Evolutionary conservation across 1,140 invertebrate genomes (phyloP), one percentile per base, ranked within the genome.

Genomic region (Aphelinus certus): DNA sequence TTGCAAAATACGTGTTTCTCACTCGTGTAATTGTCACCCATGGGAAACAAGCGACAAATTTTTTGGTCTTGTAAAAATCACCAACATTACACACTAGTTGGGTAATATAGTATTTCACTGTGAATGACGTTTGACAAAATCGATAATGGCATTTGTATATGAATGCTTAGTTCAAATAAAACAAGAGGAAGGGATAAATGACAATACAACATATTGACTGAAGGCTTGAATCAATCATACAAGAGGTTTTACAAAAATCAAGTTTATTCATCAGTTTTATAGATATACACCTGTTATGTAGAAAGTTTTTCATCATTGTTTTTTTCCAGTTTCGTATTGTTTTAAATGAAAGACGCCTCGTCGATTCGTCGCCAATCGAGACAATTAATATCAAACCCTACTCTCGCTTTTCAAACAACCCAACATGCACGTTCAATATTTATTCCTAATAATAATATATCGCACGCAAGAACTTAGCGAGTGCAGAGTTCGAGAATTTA

Each of bases 241-340:
- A 6, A 1, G 46, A 26, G 5, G 82, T 83, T 80, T 80, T 86
- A 87, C 77, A 87, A 86, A 86, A 88, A 86, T 85, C 78, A 84
- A 87, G 82, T 86, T 87, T 88, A 87, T 85, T 86, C 78, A 75
- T 86, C 79, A 85, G 82, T 85, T 83, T 83, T 83, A 83, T 85
- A 84, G 81, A 85, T 81, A 81, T 85, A 86, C 80, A 86, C 79
- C 71, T 83, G 79, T 85, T 85, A 87, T 79, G 81, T 87, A 87
- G 81, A 86, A 86, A 87, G 80, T 86, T 85, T 79, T 83, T 82
- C 76, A 81, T 82, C 78, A 78, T 78, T 81, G 79, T 74, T 64
- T 42, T 48, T 56, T 68, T 66, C 2, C 0, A 42, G 45, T 45
- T 65, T 55, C 1, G 2, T 48, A 48, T 56, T 53, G n/a, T 66